phyloP scores from a whole-genome alignment of 2,888 invertebrate species.

The Suillia variegata region DNA sequence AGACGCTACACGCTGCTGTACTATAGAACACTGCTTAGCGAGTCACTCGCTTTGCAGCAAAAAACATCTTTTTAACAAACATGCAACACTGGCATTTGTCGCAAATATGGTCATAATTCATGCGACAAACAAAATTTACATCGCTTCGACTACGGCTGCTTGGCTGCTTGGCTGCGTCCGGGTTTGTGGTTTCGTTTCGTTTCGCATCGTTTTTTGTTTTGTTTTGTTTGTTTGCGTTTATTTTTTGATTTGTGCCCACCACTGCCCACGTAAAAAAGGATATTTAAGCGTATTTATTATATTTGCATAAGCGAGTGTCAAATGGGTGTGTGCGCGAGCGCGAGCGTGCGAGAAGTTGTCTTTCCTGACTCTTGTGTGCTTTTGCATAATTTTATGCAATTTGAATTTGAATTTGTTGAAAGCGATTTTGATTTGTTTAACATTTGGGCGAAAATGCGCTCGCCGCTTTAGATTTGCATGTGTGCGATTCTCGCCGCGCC shows the following conservation, averaged over 20 bases:
- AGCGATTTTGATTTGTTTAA: not conserved
- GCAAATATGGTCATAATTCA: conserved; percentile 56
- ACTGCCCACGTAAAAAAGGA: conserved; percentile 32
- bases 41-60: too few species aligned
- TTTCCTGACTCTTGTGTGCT: conserved; percentile 23
- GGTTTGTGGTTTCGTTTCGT: too few species aligned
- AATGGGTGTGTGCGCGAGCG: conserved; percentile 19
- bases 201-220: too few species aligned
- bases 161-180: too few species aligned
- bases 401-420: not conserved
- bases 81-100: conserved; percentile 43
- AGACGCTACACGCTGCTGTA: too few species aligned
- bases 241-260: not conserved
- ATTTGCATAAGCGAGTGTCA: not conserved
- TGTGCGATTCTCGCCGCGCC: too few species aligned
- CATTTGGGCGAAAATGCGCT: not conserved
- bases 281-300: conserved; percentile 1
- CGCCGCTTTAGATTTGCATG: too few species aligned
- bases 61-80: conserved; percentile 21
- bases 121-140: conserved; percentile 53
- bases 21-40: too few species aligned
- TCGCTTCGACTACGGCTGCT: conserved; percentile 26
- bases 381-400: conserved; percentile 20
- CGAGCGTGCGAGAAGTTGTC: conserved; percentile 6
- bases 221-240: too few species aligned